phyloP scores from a whole-genome alignment of 2,797 vertebrate species.

The Bradypodion ventrale region DNA sequence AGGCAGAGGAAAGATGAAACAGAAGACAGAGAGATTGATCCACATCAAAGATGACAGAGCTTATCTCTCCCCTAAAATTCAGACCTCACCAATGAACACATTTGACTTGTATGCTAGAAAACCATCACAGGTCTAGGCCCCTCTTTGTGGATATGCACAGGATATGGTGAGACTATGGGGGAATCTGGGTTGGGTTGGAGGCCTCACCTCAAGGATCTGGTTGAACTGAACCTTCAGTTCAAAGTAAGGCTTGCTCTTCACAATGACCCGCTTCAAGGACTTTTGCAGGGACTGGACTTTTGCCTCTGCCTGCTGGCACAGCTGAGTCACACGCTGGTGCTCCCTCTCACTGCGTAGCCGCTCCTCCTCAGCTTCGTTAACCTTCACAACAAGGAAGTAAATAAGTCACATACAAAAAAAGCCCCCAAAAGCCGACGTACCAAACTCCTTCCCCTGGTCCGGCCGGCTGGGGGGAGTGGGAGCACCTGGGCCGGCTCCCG shows the following conservation, averaged over 20 bases:
- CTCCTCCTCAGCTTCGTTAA: conserved; percentile 93
- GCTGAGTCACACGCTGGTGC: conserved; percentile 89
- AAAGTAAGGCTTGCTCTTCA: conserved; percentile 92
- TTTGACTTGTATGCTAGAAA: too few species aligned
- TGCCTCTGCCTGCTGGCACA: conserved; percentile 89
- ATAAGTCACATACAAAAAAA: background rate
- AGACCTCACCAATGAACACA: too few species aligned
- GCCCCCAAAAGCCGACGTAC: too few species aligned
- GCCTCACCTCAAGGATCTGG: conserved; percentile 86
- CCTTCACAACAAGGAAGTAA: conserved; percentile 69
- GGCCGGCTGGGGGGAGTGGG: too few species aligned
- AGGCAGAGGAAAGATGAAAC: too few species aligned
- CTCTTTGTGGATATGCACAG: too few species aligned
- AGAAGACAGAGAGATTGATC: too few species aligned
- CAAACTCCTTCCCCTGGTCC: too few species aligned
- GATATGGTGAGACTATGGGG: conserved; percentile 71
- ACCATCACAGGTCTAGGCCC: too few species aligned
- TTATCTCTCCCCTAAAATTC: too few species aligned
- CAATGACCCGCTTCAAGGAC: conserved; percentile 85
- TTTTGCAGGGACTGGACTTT: conserved; percentile 89
- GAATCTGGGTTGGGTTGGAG: background rate
- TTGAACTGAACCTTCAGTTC: conserved; percentile 93
- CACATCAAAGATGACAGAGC: too few species aligned
- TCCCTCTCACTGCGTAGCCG: conserved; percentile 89
- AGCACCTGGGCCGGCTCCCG: too few species aligned